Percentiles rank a stretch among this genome's conserved stretches.
These are phyloP conservation scores for Peromyscus melanophrys DNA, from an alignment of 2,797 vertebrate genomes.

Conservation along the genomic window DNA sequence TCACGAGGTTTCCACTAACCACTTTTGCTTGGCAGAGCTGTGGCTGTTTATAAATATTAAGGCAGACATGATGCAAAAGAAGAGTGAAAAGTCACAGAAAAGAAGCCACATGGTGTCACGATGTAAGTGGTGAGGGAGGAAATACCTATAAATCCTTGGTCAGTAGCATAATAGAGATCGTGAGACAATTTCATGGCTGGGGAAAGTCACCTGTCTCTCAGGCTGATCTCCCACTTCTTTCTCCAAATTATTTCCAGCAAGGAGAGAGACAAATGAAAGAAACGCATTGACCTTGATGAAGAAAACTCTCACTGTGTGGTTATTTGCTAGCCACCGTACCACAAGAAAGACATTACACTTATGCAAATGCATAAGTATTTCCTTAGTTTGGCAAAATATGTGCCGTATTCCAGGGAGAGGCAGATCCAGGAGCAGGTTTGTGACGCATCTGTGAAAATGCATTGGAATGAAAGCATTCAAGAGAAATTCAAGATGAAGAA, in stretches of 20 bases:
- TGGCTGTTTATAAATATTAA: neutral
- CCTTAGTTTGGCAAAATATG: neutral
- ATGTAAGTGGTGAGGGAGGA: neutral
- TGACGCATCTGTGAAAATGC: neutral
- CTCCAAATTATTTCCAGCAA: neutral
- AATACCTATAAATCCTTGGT: neutral
- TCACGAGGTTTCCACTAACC: neutral
- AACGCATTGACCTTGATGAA: neutral
- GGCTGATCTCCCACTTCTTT: too few species aligned
- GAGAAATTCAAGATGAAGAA: neutral
- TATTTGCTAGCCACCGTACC: neutral
- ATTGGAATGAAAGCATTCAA: neutral
- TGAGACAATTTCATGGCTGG: neutral
- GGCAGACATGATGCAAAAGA: neutral
- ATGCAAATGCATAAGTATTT: neutral
- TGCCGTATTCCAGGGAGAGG: neutral
- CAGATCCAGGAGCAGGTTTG: accelerated
- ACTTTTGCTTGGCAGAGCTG: neutral
- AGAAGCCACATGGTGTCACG: neutral
- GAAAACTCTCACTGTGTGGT: neutral
- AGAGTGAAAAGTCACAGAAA: neutral
- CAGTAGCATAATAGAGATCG: neutral
- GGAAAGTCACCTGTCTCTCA: neutral
- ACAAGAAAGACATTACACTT: neutral
- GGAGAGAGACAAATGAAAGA: neutral